Conservation (phyloP, 2,797 vertebrate species). For the Darevskia mixta region DNA sequence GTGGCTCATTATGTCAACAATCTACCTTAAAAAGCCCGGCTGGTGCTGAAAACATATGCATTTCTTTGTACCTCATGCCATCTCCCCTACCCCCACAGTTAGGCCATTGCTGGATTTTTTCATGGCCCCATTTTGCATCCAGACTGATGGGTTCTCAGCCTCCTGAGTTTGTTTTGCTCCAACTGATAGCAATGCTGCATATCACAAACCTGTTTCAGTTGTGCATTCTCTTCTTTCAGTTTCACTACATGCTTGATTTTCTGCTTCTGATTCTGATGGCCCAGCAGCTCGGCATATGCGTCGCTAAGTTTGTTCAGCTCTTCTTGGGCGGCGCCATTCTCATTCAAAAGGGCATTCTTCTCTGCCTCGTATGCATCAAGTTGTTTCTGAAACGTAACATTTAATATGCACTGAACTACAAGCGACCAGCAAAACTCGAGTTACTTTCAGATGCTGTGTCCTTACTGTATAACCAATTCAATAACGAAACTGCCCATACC, state of each 20-base stretch:
- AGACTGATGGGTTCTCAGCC: background rate
- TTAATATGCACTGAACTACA: background rate
- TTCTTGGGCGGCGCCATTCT: conserved; percentile 90
- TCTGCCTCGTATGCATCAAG: conserved; percentile 92
- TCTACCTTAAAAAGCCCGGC: too few relatives aligned
- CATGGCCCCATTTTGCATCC: background rate
- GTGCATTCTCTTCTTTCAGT: conserved; percentile 91
- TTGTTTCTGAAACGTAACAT: conserved; percentile 85
- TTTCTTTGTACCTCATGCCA: too few relatives aligned
- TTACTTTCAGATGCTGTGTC: background rate
- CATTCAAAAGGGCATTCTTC: conserved; percentile 85
- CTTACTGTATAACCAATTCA: background rate
- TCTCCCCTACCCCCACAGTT: background rate
- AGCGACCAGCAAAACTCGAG: background rate
- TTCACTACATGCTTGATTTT: conserved; percentile 98
- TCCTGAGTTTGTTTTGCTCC: too few relatives aligned
- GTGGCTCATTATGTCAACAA: too few relatives aligned
- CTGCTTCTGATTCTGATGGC: conserved; percentile 97
- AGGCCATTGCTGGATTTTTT: background rate
- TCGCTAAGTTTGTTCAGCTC: conserved; percentile 90
- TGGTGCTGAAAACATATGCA: too few relatives aligned
- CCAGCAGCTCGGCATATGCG: conserved; percentile 92
- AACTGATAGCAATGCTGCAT: rapidly evolving
- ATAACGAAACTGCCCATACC: background rate
- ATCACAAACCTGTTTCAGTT: conserved; percentile 88